Percentiles rank a stretch among this genome's conserved stretches.
Conservation (phyloP, 2,113 vertebrate species). For the Neopipo cinnamomea region DNA sequence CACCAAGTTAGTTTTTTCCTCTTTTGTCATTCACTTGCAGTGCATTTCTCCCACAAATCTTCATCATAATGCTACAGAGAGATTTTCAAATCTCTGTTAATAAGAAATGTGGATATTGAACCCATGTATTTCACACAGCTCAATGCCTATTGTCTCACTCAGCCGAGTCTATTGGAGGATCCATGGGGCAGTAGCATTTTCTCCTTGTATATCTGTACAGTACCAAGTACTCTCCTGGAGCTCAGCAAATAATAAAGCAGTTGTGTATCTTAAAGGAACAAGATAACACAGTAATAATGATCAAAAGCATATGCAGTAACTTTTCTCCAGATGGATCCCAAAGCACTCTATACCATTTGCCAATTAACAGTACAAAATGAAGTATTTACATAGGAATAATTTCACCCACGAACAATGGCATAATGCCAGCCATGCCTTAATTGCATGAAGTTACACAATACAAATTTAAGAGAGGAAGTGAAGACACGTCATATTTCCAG, state of each 20-base stretch:
- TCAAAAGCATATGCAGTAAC: conserved; percentile 47
- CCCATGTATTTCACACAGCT: not conserved
- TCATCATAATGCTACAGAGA: not conserved
- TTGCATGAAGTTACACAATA: conserved; percentile 51
- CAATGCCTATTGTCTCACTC: not conserved
- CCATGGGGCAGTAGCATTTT: not conserved
- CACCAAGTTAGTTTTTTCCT: not conserved
- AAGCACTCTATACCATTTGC: conserved; percentile 54
- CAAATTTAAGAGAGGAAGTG: conserved; percentile 53
- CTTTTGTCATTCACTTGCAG: not conserved
- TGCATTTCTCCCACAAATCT: not conserved
- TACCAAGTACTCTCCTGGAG: not conserved
- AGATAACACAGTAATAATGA: conserved; percentile 46
- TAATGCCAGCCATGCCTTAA: conserved; percentile 47
- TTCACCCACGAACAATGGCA: conserved; percentile 60
- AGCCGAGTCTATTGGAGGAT: not conserved
- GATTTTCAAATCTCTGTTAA: not conserved
- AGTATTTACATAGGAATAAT: conserved; percentile 63
- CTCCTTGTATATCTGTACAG: not conserved
- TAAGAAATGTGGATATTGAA: not conserved
- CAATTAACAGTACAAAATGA: conserved; percentile 56
- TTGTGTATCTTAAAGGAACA: conserved; percentile 31
- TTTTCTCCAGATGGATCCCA: conserved; percentile 66
- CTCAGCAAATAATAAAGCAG: conserved; percentile 15
- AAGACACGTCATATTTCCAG: conserved; percentile 35